Base-by-base conservation (phyloP, 1,140 invertebrate genomes). In the Drosophila pallidifrons region DNA sequence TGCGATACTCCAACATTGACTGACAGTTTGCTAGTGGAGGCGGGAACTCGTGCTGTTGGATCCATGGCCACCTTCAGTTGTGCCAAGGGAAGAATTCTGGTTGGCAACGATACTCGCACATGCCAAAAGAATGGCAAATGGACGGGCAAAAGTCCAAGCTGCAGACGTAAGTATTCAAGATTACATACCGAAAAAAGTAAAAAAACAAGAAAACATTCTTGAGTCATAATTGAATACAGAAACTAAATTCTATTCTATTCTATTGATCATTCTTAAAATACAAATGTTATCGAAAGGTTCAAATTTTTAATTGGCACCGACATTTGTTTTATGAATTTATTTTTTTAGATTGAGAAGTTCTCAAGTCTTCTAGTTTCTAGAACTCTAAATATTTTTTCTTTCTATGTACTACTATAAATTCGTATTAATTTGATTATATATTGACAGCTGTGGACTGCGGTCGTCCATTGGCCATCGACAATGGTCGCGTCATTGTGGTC, bases 401-500 rank as follows among this genome's bases (percentile, higher is more conserved):
- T n/a, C n/a, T n/a, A n/a, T n/a, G n/a, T n/a, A n/a, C n/a, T n/a
- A n/a, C 20, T 4, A 25, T 25, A 25, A 25, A 25, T 25, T 3
- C 3, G 20, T 25, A 25, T 25, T 25, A 25, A 25, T 25, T 0
- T 25, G 3, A 25, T 25, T 25, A 25, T 25, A 3, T 25, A 25
- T 25, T 25, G 3, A 25, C 46, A 87, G 97, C 95, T 73, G 95
- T 98, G 13, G 96, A 98, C 79, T 98, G 97, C 88, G 96, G 95
- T 49, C 94, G 96, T 63, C 97, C 97, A 0, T 94, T 94, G 20
- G 92, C 94, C 3, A 96, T 98, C 52, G 96, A 97, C 55, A 98
- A 98, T 90, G 97, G 97, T 0, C 94, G 97, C 70, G 95, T 97
- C 1, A 97, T 98, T 77, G 95, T 97, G 6, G 95, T 97, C 43